These are phyloP conservation scores for Zeus faber DNA, from an alignment of 2,113 vertebrate species.

Conservation along the genomic window DNA sequence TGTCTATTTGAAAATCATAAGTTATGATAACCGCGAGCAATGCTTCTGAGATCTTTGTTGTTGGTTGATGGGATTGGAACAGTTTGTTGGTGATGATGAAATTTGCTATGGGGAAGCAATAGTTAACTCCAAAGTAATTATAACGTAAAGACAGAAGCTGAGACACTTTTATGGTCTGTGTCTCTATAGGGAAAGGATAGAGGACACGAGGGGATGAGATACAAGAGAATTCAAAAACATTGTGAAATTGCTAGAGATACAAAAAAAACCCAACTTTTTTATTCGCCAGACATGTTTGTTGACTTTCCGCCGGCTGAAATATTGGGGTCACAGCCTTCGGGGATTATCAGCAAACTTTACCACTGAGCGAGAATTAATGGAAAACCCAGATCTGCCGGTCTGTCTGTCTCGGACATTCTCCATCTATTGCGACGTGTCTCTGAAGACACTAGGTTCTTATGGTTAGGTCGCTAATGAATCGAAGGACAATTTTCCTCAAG, in stretches of 20 bases:
- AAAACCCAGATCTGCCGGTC: background rate
- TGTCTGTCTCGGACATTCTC: background rate
- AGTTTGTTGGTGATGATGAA: no score
- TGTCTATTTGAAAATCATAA: no score
- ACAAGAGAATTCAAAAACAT: slow-evolving; percentile 4
- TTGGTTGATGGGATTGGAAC: no score
- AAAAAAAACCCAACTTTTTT: background rate
- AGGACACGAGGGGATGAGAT: background rate
- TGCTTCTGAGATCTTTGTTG: no score
- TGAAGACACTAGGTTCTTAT: background rate
- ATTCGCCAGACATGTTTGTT: background rate
- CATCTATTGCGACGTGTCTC: background rate
- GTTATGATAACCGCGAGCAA: no score
- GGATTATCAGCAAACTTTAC: slow-evolving; percentile 10
- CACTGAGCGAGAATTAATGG: slow-evolving; percentile 1
- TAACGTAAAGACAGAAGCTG: no score
- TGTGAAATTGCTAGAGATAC: background rate
- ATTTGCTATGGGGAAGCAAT: no score
- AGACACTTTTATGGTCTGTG: background rate
- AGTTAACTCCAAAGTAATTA: no score
- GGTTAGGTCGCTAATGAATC: no score
- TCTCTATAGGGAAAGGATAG: background rate
- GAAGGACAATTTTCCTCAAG: no score
- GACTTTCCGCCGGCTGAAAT: background rate
- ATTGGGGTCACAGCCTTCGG: background rate